Evolutionary conservation across 2,113 vertebrate genomes (phyloP).

Genomic region (Forbesichthys papilliferus): DNA sequence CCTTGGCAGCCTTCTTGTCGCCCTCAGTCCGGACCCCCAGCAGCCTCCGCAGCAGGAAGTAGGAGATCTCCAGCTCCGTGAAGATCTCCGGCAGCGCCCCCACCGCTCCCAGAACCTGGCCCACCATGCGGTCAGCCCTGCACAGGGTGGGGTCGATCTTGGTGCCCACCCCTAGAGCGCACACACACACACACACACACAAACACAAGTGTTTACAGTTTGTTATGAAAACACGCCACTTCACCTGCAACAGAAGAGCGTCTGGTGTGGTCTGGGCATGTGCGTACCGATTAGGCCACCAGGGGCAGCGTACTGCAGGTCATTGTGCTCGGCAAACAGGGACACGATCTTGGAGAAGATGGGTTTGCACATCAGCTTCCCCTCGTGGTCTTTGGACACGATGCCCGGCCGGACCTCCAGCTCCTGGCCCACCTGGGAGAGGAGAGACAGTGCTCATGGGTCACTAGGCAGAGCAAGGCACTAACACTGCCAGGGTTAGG

Average conservation of each 20-base stretch:
- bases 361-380: conserved; percentile 99
- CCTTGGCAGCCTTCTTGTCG: conserved; percentile 98
- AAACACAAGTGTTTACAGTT: not conserved
- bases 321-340: conserved; percentile 96
- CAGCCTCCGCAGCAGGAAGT: conserved; percentile 91
- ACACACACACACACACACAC: conserved; percentile 1
- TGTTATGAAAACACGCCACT: not conserved
- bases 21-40: conserved; percentile 96
- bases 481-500: not conserved
- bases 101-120: conserved; percentile 95
- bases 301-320: conserved; percentile 95
- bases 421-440: conserved; percentile 91
- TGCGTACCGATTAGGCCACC: conserved; percentile 93
- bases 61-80: conserved; percentile 97
- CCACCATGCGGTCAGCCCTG: conserved; percentile 96
- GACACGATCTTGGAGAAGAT: conserved; percentile 99
- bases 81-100: conserved; percentile 97
- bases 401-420: conserved; percentile 96
- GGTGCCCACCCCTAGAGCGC: conserved; percentile 88
- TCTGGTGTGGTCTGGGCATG: not conserved
- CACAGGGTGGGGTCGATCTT: conserved; percentile 98
- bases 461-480: not conserved
- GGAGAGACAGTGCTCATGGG: conserved; percentile 4
- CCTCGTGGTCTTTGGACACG: conserved; percentile 98
- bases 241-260: not conserved